Evolutionary conservation across 1,140 invertebrate genomes (phyloP), one percentile per base, ranked within the genome.

Genomic region (Trichomalopsis sarcophagae): DNA sequence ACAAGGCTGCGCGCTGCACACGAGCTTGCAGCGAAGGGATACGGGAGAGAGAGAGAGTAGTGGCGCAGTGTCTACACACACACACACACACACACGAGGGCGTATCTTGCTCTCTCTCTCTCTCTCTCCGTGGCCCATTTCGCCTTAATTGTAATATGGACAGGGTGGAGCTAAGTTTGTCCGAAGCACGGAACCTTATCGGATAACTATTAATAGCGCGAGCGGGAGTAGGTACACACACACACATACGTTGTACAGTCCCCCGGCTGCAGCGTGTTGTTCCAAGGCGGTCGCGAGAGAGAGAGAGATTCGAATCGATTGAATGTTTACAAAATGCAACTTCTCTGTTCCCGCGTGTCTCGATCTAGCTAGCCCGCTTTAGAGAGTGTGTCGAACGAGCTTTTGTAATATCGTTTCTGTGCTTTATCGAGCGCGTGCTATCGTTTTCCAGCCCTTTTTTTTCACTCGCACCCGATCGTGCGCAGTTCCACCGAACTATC

Each of bases 91-190:
- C 1, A 50, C 75, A 77, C 75, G 68, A 71, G 27, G 27, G 23
- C 55, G 73, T 75, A 75, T 75, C 73, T 75, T 21, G 73, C 69
- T 17, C 40, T 36, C 27, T 27, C 33, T 36, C 33, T 36, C 33
- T 36, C 33, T 36, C 21, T 62, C 23, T 69, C 14, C 73, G 75
- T 79, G 47, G 55, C 77, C 77, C 55, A 79, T 79, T 79, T 79
- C 21, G 50, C 77, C 77, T 79, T 79, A 79, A 79, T 79, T 79
- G 77, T 79, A 79, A 79, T 79, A 79, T 79, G 77, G 77, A 79
- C 77, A 36, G 50, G 50, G 75, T 50, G 40, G 50, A 62, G 55
- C 50, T 36, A 79, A 79, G 50, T 79, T 79, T 66, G 77, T 62
- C 77, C 77, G n/a, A 33, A 66, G 55, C 77, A 79, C 77, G 77